Percentiles rank a stretch among this genome's conserved stretches.
phyloP scores from a whole-genome alignment of 2,888 invertebrate species.

The Penaeus monodon region DNA sequence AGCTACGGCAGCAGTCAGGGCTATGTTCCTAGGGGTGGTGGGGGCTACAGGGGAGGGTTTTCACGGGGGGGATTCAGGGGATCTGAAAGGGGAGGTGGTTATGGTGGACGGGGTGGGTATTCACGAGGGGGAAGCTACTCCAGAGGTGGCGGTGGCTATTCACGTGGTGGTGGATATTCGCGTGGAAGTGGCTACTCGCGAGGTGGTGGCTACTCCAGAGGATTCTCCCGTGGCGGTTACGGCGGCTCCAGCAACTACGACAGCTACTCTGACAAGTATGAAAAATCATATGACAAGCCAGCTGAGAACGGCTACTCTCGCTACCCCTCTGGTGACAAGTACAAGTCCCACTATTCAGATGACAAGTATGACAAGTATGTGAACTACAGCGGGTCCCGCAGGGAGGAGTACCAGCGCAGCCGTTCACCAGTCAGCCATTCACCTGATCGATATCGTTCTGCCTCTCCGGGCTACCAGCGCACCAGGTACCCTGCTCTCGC shows the following conservation, averaged over 20 bases:
- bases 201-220: conserved; percentile 58
- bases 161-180: conserved; percentile 52
- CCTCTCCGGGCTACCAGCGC: conserved; percentile 63
- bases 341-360: conserved; percentile 62
- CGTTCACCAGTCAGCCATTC: conserved; percentile 64
- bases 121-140: conserved; percentile 55
- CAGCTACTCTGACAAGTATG: conserved; percentile 56
- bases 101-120: conserved; percentile 55
- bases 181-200: conserved; percentile 58
- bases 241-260: conserved; percentile 57
- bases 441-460: conserved; percentile 61
- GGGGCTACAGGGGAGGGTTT: conserved; percentile 54
- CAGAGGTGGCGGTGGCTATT: conserved; percentile 60
- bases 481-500: conserved; percentile 64
- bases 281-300: conserved; percentile 60
- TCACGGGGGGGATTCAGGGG: conserved; percentile 61
- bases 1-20: conserved; percentile 55
- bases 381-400: conserved; percentile 61
- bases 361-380: conserved; percentile 60
- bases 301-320: conserved; percentile 64
- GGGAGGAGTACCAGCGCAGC: conserved; percentile 64
- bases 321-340: conserved; percentile 63
- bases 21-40: conserved; percentile 58
- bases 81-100: conserved; percentile 60
- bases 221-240: conserved; percentile 56